Evolutionary conservation across 2,888 invertebrate species (phyloP).

Genomic region (Podabrus alpinus): DNA sequence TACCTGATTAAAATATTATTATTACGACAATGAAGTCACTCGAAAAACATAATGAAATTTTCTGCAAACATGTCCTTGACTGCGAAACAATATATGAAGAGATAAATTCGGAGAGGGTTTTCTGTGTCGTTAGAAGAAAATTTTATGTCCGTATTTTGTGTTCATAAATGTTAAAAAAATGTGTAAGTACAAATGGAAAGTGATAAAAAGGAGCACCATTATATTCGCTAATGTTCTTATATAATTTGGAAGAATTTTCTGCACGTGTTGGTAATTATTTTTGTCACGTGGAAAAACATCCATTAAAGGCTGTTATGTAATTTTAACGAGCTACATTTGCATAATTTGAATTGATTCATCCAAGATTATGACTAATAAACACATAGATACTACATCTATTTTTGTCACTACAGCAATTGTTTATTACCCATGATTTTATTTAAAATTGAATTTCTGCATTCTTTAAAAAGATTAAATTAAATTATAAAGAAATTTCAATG

Average conservation of each 20-base stretch:
- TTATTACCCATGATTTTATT: no score
- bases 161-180: background rate
- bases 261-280: background rate
- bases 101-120: background rate
- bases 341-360: background rate
- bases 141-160: background rate
- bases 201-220: background rate
- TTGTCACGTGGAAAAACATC: background rate
- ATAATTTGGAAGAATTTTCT: background rate
- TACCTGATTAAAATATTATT: background rate
- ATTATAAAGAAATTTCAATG: no score
- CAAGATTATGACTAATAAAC: background rate
- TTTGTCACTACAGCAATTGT: background rate
- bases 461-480: no score
- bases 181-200: background rate
- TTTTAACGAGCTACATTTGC: background rate
- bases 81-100: background rate
- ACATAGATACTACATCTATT: background rate
- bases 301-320: background rate
- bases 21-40: background rate
- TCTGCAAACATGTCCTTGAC: background rate
- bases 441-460: no score
- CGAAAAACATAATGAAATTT: background rate
- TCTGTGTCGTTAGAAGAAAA: background rate
- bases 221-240: background rate